Conservation (phyloP, 2,797 vertebrate genomes). For the Sandelia bainsii region DNA sequence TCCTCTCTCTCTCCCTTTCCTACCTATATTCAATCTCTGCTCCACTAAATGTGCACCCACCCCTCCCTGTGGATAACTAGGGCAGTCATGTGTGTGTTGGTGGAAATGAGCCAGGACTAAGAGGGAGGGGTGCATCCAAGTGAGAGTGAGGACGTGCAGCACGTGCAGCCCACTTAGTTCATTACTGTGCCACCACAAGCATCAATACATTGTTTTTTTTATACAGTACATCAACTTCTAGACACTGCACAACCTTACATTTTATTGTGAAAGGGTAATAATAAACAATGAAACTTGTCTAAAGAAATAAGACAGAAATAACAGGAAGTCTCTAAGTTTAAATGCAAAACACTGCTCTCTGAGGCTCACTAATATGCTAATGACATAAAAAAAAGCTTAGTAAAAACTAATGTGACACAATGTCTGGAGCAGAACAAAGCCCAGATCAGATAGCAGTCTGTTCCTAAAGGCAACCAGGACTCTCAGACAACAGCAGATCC, state of each 20-base stretch:
- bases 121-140: constrained; percentile 71
- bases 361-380: not conserved
- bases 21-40: constrained; percentile 49
- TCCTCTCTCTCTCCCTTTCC: not conserved
- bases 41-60: constrained; percentile 6
- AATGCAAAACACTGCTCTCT: not conserved
- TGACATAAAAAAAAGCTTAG: not conserved
- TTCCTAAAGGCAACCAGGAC: constrained; percentile 13
- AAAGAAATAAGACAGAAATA: not conserved
- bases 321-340: not conserved
- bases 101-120: constrained; percentile 77
- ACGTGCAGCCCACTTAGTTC: constrained; percentile 67
- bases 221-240: too few relatives aligned
- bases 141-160: constrained; percentile 74
- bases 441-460: constrained; percentile 41
- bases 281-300: too few relatives aligned
- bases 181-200: constrained; percentile 17
- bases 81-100: constrained; percentile 47
- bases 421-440: constrained; percentile 52
- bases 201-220: not conserved
- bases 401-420: constrained; percentile 13
- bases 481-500: constrained; percentile 41
- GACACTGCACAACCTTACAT: not conserved
- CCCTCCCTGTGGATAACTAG: constrained; percentile 55
- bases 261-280: not conserved